A percentile compares a stretch with the other conserved stretches of the same genome.
phyloP scores from a whole-genome alignment of 1,140 invertebrate species.

The Zaprionus tsacasi region DNA sequence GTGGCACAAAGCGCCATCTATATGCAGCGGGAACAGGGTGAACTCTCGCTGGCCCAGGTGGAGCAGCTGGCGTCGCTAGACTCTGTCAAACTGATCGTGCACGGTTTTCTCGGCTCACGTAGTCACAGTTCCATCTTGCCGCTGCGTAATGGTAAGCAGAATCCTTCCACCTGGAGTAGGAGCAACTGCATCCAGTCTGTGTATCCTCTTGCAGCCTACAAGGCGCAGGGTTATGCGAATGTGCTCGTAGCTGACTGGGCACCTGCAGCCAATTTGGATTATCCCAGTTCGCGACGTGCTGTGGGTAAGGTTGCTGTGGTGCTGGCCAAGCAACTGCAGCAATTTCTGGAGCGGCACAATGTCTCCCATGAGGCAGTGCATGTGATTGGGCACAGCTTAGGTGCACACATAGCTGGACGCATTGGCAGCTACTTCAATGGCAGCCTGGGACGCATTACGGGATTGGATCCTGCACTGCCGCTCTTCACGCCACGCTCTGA shows the following conservation, averaged over 20 bases:
- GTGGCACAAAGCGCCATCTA: slow-evolving; percentile 63
- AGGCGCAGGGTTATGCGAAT: slow-evolving; percentile 62
- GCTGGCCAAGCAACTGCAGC: slow-evolving; percentile 55
- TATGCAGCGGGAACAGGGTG: slow-evolving; percentile 29
- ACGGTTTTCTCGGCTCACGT: slow-evolving; percentile 69
- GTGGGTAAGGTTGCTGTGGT: slow-evolving; percentile 46
- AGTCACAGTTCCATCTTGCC: slow-evolving; percentile 71
- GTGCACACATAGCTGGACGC: slow-evolving; percentile 86
- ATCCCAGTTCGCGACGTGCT: slow-evolving; percentile 57
- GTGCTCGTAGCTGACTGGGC: slow-evolving; percentile 76
- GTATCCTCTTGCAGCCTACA: slow-evolving; percentile 57
- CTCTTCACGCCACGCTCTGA: slow-evolving; percentile 85
- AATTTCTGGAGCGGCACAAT: slow-evolving; percentile 62
- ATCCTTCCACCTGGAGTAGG: neutral
- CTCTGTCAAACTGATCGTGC: slow-evolving; percentile 73
- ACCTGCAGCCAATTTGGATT: slow-evolving; percentile 68
- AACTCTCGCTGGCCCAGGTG: slow-evolving; percentile 35
- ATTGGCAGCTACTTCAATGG: slow-evolving; percentile 85
- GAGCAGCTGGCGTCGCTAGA: slow-evolving; percentile 23
- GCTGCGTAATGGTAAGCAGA: slow-evolving; percentile 63
- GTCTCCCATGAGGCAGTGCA: slow-evolving; percentile 84
- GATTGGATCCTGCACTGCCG: slow-evolving; percentile 87
- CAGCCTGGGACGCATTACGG: slow-evolving; percentile 85
- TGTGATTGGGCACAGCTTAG: slow-evolving; percentile 87
- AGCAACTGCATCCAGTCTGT: neutral